Evolutionary conservation across 2,888 invertebrate genomes (phyloP), one percentile per base, ranked within the genome.

Genomic region (Phlogophora meticulosa): DNA sequence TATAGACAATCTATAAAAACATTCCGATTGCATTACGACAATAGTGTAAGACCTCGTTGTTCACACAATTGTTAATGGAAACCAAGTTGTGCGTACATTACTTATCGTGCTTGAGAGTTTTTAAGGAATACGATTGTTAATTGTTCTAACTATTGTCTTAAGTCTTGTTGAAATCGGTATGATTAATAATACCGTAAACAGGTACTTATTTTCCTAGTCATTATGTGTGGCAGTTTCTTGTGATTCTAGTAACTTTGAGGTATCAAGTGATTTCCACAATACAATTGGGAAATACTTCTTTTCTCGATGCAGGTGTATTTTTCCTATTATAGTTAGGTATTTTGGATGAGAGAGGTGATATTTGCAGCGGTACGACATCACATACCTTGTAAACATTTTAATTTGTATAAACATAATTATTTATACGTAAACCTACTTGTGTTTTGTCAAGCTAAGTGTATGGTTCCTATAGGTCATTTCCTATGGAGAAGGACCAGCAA

Each of bases 101-200:
- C 38, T 2, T 20, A 24, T 20, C 7, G n/a, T 11, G 43, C 20
- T 10, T 45, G 40, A 5, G 34, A 66, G 40, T 68, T 68, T 76
- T 79, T 74, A 17, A 1, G 0, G 32, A 28, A 28, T 28, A 28
- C 72, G 15, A 76, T 76, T 76, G 76, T 76, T 62, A 48, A 61
- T 62, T 67, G 36, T 62, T 48, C 4, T 10, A n/a, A 10, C 46
- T 36, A 59, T 74, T 74, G 75, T 79, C 9, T 40, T 20, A n/a
- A n/a, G 49, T 56, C 15, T 38, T 80, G 61, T 58, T 43, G 57
- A 51, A 70, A 62, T 59, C 4, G 15, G 40, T 52, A 38, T 51
- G 34, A 59, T 76, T 52, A 61, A 76, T 80, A 80, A 75, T 69
- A 24, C 60, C 22, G 15, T 75, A 43, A 56, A 78, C 20, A 7